Evolutionary conservation across 2,888 invertebrate species (phyloP).

Genomic region (Nemotelus nigrinus): DNA sequence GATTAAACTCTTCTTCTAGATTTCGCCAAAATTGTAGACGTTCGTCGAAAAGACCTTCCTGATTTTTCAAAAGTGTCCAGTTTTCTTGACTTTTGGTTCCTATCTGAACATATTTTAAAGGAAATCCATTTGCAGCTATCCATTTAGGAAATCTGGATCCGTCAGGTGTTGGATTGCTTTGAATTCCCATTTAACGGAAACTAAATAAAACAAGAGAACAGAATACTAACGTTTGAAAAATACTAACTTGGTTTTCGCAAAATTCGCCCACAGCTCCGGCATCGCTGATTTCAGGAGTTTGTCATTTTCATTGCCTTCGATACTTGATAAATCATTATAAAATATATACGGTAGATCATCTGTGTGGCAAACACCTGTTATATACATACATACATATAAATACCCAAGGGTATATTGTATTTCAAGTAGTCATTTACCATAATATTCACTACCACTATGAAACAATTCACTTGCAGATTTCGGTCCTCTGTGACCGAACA

Average conservation of each 20-base stretch:
- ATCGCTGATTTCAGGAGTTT: constrained; percentile 25
- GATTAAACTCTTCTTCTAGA: neutral
- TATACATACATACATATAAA: neutral
- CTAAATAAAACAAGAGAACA: neutral
- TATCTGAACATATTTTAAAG: constrained; percentile 62
- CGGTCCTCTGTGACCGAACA: constrained; percentile 16
- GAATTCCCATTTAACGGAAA: constrained; percentile 4
- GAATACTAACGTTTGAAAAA: neutral
- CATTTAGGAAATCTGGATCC: constrained; percentile 67
- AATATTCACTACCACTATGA: constrained; percentile 11
- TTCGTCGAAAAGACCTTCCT: constrained; percentile 67
- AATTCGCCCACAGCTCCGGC: constrained; percentile 31
- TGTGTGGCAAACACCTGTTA: constrained; percentile 32
- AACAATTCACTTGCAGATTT: neutral
- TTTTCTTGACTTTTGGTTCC: constrained; percentile 69
- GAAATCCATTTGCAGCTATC: constrained; percentile 66
- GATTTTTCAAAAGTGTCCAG: constrained; percentile 66
- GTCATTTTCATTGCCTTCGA: constrained; percentile 16
- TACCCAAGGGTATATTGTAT: neutral
- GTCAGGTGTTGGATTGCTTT: constrained; percentile 75
- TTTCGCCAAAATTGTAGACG: constrained; percentile 72
- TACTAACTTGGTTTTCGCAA: constrained; percentile 35
- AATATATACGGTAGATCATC: constrained; percentile 29
- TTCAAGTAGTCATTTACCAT: neutral
- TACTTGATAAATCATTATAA: neutral